Conservation (phyloP, 1,140 invertebrate genomes). For the Euura saliciscinereae region DNA sequence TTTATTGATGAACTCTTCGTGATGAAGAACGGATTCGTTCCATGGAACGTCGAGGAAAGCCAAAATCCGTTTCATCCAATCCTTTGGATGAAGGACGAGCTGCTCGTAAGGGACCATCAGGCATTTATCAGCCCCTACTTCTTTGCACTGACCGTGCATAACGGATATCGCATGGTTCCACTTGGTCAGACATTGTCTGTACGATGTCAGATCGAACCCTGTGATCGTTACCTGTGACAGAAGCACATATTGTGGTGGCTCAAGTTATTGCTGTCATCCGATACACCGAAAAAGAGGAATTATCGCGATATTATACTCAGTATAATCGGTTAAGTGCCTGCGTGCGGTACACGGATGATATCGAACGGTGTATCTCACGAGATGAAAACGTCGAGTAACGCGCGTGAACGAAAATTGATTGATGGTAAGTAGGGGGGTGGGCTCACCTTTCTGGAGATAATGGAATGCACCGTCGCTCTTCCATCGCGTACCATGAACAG, state of each 20-base stretch:
- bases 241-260: constrained; percentile 12
- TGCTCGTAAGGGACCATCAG: constrained; percentile 96
- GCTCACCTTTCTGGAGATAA: constrained; percentile 88
- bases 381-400: no score
- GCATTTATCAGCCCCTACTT: constrained; percentile 84
- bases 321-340: no score
- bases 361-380: no score
- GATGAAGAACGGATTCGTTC: constrained; percentile 95
- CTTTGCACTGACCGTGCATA: constrained; percentile 94
- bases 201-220: constrained; percentile 93
- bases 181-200: constrained; percentile 91
- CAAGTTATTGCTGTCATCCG: background rate
- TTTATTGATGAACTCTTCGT: constrained; percentile 96
- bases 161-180: constrained; percentile 95
- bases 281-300: background rate
- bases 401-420: no score
- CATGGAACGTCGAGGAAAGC: constrained; percentile 92
- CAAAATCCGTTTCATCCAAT: constrained; percentile 90
- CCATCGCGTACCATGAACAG: constrained; percentile 98
- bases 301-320: background rate
- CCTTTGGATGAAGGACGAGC: constrained; percentile 90
- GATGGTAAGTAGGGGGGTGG: no score
- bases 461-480: constrained; percentile 96
- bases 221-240: constrained; percentile 88
- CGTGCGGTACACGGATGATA: no score